phyloP scores from a whole-genome alignment of 2,797 vertebrate species.

The Carapus acus region DNA sequence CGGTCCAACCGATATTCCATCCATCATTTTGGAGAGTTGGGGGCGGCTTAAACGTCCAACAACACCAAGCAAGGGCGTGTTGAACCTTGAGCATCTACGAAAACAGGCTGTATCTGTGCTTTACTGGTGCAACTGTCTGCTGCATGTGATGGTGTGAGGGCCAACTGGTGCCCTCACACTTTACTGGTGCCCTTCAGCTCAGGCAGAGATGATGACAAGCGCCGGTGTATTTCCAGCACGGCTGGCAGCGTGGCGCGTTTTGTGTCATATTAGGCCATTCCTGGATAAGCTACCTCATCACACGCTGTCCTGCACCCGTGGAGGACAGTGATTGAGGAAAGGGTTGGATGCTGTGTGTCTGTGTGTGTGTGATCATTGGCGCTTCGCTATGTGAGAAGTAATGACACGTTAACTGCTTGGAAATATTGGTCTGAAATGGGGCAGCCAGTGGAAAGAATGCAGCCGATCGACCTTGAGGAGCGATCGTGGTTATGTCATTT shows the following conservation, averaged over 20 bases:
- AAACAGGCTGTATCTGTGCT: too few species aligned
- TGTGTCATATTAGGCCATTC: slow-evolving; percentile 38
- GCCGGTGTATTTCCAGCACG: slow-evolving; percentile 40
- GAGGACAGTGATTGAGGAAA: too few species aligned
- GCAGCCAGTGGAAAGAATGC: too few species aligned
- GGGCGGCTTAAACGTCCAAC: too few species aligned
- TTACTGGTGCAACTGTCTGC: slow-evolving; percentile 9
- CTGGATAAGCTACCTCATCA: slow-evolving; percentile 5
- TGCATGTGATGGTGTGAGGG: slow-evolving; percentile 1
- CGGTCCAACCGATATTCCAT: too few species aligned
- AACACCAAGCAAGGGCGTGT: too few species aligned
- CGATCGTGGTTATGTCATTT: too few species aligned
- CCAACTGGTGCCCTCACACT: slow-evolving; percentile 9
- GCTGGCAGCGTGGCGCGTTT: slow-evolving; percentile 33
- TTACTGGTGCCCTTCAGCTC: slow-evolving; percentile 29
- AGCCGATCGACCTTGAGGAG: too few species aligned
- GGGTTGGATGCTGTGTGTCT: neutral
- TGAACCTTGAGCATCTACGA: too few species aligned
- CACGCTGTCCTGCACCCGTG: neutral
- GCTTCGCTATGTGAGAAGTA: neutral
- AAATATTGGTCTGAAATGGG: neutral
- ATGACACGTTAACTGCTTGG: neutral
- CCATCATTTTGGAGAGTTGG: too few species aligned
- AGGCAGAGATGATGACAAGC: slow-evolving; percentile 45
- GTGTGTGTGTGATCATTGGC: neutral